phyloP scores from a whole-genome alignment of 1,140 invertebrate genomes.

The Neoseiulus cucumeris region DNA sequence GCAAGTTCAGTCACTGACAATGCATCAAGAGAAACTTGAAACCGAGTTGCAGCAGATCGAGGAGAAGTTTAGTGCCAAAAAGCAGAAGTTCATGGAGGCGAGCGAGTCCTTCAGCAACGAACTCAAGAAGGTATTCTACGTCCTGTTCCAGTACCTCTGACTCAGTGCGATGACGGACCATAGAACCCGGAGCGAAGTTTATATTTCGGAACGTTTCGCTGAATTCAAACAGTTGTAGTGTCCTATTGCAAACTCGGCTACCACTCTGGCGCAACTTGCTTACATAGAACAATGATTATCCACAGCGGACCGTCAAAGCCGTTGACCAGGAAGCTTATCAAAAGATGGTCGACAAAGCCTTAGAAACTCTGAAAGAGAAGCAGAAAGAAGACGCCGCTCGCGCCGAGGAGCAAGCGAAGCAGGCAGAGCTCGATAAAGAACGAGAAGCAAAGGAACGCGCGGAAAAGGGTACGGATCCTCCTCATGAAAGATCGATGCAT shows the following conservation, averaged over 20 bases:
- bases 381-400: slow-evolving; percentile 31
- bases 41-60: slow-evolving; percentile 86
- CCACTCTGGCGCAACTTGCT: no score
- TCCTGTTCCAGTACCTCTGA: no score
- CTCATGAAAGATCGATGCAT: no score
- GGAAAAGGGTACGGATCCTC: no score
- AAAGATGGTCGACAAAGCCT: slow-evolving; percentile 66
- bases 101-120: slow-evolving; percentile 83
- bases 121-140: slow-evolving; percentile 51
- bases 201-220: no score
- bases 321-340: slow-evolving; percentile 76
- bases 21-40: slow-evolving; percentile 92
- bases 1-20: slow-evolving; percentile 84
- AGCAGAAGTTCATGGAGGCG: slow-evolving; percentile 79
- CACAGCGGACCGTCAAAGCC: slow-evolving; percentile 62
- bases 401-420: slow-evolving; percentile 13
- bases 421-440: not conserved
- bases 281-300: slow-evolving; percentile 9
- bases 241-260: no score
- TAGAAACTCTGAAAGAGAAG: slow-evolving; percentile 43
- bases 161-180: no score
- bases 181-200: no score
- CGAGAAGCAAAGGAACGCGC: no score
- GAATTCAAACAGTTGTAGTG: no score
- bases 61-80: slow-evolving; percentile 90